Base-by-base conservation (phyloP, 2,888 invertebrate species). In the Endomychus coccineus region DNA sequence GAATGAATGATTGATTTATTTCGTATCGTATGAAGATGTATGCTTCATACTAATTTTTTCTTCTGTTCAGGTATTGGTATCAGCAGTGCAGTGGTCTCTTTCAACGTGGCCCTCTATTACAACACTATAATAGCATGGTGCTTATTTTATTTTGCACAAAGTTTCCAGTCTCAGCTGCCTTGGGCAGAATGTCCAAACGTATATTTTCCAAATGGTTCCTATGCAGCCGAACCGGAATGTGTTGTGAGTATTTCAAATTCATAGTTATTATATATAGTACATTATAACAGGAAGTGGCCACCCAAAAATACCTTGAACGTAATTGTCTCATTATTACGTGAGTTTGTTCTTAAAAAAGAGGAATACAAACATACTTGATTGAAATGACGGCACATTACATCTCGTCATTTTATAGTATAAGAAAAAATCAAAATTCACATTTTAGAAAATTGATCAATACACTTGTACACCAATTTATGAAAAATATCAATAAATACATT, bases 111-210 rank as follows among this genome's bases (percentile, higher is more conserved):
- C 7, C 74, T 96, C 46, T 96, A 96, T 67, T 96, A 96, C 69
- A 96, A 96, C 68, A 94, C 94, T 41, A 95, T 96, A 54, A 94
- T 96, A 50, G 94, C 94, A 42, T 96, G 96, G 96, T 94, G 94
- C 63, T 74, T 95, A 59, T 92, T 91, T 67, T 95, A 94, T 69
- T 83, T 94, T 60, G 83, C 86, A 49, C 87, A 88, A 73, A 92
- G 92, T 64, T 94, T 94, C 66, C 89, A 90, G 60, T 80, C 84
- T 1, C 82, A 90, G 56, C 66, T 94, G 52, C 94, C 94, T 4
- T 95, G 94, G 94, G 72, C 89, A 0, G 83, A 86, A 42, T 94
- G 94, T 63, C 92, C 92, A 2, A 87, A 83, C 58, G 77, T 78
- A 42, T 81, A 85, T 52, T 84, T 85, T 58, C 69, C 70, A 39